Base-by-base conservation (phyloP, 2,797 vertebrate species). In the Florisuga fusca region DNA sequence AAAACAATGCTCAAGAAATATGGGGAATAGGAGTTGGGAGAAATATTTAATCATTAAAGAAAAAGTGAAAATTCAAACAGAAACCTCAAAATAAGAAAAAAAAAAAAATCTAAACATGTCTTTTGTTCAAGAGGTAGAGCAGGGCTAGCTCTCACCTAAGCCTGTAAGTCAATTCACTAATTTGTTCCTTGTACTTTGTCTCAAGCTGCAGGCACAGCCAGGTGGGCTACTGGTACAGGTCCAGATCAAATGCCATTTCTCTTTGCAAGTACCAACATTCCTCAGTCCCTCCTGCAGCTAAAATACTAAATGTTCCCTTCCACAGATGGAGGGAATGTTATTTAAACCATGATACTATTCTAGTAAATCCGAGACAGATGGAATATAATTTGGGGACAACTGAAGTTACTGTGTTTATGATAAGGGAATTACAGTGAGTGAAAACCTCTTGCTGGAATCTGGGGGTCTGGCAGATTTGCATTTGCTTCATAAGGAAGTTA, bases 391-490 rank as follows among this genome's bases (percentile, higher is more conserved):
- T 11, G 0, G 89, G 66, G 63, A 93, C 77, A 90, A 96, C 48
- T 87, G 88, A 50, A 96, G 84, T 96, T 90, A 82, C 63, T 86
- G 69, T 83, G 54, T 78, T 96, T 90, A 84, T 57, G 71, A 83
- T 84, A 96, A 96, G 74, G 71, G 92, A 91, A 95, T 96, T 83
- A 96, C 76, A 73, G 61, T 38, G 34, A 57, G 83, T 88, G 86
- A 95, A 94, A 91, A 69, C 51, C 79, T 95, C 67, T 68, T 88
- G 76, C 69, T 78, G 88, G 72, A 62, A 87, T 45, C 57, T 3
- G 18, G 41, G 71, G 54, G 61, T 86, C 90, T 59, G 34, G 13
- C 31, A 87, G 76, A 77, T 91, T 84, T 94, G 67, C 87, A 83
- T 74, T 84, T 74, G 67, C 64, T 84, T 57, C 72, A 38, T 33